Base-by-base conservation (phyloP, 92 coral and sea anemone species). In the Muricea muricata region DNA sequence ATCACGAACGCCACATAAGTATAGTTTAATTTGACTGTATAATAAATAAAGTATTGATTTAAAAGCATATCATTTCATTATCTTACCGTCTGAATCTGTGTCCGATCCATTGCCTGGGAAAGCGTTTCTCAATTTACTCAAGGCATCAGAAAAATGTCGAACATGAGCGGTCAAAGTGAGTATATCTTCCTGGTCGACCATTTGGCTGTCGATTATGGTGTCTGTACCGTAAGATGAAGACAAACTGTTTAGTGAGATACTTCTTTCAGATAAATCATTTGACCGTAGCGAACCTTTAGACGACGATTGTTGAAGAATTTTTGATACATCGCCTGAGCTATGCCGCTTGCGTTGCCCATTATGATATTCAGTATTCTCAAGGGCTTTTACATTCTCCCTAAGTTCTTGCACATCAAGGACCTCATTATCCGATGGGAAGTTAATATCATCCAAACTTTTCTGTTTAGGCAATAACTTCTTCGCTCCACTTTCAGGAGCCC, bases 181-280 rank as follows among this genome's bases (percentile, higher is more conserved):
- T 10, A 97, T 97, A 85, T 94, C 99, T 67, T 94, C 97, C 79
- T 97, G 99, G 54, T 92, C 92, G 20, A 94, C 93, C 99, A 97
- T 97, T 73, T 97, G 98, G 30, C 87, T 89, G 48, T 97, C 99
- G 29, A 87, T n/a, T n/a, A n/a, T 86, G n/a, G 77, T 77, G 70
- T 97, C 99, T 55, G 88, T 80, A 89, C 87, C 92, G 56, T 76
- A 91, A 26, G 83, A 18, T 72, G 98, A 89, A 25, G 83, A 67
- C 68, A 93, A 93, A 68, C 99, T 97, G 71, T 96, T 93, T 23
- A 96, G 90, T 46, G 99, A 96, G 82, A 93, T 85, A 52, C 98
- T 96, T 15, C 99, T 93, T 67, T 92, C 94, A 52, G 83, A 78
- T 40, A 57, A 78, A 37, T 55, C 39, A 28, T 50, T 65, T 33